A percentile compares a stretch with the other conserved stretches of the same genome.
These are phyloP conservation scores for Myiozetetes cayanensis DNA, from an alignment of 2,113 vertebrate genomes.

Conservation along the genomic window DNA sequence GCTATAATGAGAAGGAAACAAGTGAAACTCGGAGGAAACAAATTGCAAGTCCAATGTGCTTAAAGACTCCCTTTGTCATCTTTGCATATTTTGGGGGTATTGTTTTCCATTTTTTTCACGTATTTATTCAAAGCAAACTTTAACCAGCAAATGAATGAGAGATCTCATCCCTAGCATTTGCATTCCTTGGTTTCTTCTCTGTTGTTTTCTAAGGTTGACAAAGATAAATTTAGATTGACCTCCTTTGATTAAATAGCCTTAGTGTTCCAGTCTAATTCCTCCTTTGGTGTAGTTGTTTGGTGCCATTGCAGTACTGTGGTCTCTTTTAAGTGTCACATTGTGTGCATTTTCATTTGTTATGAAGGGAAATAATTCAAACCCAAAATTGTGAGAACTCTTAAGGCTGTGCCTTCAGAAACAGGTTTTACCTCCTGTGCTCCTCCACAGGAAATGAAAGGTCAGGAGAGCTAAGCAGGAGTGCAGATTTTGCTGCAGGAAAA, in stretches of 20 bases:
- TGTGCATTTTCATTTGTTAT: background rate
- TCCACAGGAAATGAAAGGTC: background rate
- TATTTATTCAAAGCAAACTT: background rate
- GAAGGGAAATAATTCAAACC: background rate
- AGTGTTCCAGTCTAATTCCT: background rate
- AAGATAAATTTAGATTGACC: background rate
- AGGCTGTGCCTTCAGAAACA: background rate
- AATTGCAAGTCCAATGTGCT: background rate
- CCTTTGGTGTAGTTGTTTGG: background rate
- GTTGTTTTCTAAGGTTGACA: background rate
- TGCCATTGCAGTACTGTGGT: background rate
- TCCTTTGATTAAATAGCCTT: background rate
- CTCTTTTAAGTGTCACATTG: background rate
- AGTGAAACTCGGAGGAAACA: background rate
- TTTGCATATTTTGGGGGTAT: background rate
- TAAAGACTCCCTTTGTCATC: background rate
- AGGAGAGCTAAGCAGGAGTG: background rate
- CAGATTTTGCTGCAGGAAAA: slow-evolving; percentile 1
- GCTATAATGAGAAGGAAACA: slow-evolving; percentile 21
- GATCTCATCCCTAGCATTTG: background rate
- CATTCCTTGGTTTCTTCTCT: background rate
- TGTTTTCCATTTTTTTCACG: slow-evolving; percentile 8
- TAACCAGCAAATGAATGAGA: background rate
- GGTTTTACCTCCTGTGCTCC: background rate
- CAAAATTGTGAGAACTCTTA: background rate